Evolutionary conservation across 1,140 invertebrate genomes (phyloP).

Genomic region (Conopomorpha cramerella): DNA sequence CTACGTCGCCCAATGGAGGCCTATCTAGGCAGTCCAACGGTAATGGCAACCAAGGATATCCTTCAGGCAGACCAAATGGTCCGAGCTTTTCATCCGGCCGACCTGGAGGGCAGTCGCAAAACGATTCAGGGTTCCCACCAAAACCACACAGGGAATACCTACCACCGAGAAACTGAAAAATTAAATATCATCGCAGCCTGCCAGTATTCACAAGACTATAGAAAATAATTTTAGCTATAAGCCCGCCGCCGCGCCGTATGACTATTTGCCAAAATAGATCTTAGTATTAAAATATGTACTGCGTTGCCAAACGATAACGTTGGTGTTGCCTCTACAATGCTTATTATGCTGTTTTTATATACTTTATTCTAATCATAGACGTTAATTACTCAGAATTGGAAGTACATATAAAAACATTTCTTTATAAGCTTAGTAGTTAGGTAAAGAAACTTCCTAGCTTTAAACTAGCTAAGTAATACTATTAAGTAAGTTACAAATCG

Average conservation of each 20-base stretch:
- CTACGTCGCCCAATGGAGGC: too few relatives aligned
- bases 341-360: too few relatives aligned
- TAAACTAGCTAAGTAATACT: too few relatives aligned
- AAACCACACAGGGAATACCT: conserved; percentile 63
- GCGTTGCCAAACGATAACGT: conserved; percentile 29
- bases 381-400: too few relatives aligned
- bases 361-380: too few relatives aligned
- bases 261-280: conserved; percentile 6
- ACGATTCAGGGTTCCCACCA: conserved; percentile 17
- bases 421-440: too few relatives aligned
- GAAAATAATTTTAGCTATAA: too few relatives aligned
- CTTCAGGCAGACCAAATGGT: conserved; percentile 47
- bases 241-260: too few relatives aligned
- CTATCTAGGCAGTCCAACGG: too few relatives aligned
- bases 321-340: conserved; percentile 23
- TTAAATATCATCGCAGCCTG: conserved; percentile 2
- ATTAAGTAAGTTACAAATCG: too few relatives aligned
- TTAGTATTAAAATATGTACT: conserved; percentile 4
- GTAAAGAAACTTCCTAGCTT: too few relatives aligned
- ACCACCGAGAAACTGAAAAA: conserved; percentile 50
- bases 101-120: conserved; percentile 15
- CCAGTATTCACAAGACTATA: conserved; percentile 13
- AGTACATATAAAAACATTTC: too few relatives aligned
- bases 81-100: conserved; percentile 31
- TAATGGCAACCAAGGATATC: conserved; percentile 38